Evolutionary conservation across 1,140 invertebrate species (phyloP).

Genomic region (Halesus radiatus): DNA sequence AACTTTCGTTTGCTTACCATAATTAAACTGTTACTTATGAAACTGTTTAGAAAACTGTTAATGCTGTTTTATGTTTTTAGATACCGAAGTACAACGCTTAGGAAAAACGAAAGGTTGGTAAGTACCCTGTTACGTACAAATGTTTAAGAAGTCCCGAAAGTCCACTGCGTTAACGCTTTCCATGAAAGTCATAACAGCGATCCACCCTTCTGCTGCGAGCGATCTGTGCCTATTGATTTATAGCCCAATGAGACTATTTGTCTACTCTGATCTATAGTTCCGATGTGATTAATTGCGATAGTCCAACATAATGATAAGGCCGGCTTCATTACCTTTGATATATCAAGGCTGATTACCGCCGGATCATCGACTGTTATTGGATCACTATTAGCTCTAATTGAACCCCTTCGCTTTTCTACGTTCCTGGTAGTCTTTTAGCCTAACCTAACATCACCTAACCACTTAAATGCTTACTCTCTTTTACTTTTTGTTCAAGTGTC

Average conservation of each 20-base stretch:
- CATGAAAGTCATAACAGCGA: background rate
- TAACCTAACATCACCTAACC: no score
- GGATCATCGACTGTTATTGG: background rate
- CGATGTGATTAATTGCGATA: slow-evolving; percentile 21
- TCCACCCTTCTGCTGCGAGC: slow-evolving; percentile 10
- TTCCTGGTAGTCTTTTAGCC: background rate
- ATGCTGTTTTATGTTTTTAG: no score
- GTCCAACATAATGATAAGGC: slow-evolving; percentile 11
- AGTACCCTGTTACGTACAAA: background rate
- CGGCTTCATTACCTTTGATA: slow-evolving; percentile 20
- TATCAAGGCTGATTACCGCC: background rate
- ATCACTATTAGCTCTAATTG: background rate
- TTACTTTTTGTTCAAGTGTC: no score
- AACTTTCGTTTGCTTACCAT: no score
- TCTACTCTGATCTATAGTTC: background rate
- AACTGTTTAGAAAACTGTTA: no score
- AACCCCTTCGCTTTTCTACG: background rate
- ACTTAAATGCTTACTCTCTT: no score
- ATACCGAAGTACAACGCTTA: background rate
- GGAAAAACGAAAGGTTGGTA: background rate
- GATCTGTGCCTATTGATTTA: slow-evolving; percentile 21
- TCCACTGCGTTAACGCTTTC: background rate
- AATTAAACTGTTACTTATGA: no score
- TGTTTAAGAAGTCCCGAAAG: background rate
- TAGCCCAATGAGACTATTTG: slow-evolving; percentile 23